phyloP scores from a whole-genome alignment of 2,113 vertebrate genomes.

The Nycticorax nycticorax region DNA sequence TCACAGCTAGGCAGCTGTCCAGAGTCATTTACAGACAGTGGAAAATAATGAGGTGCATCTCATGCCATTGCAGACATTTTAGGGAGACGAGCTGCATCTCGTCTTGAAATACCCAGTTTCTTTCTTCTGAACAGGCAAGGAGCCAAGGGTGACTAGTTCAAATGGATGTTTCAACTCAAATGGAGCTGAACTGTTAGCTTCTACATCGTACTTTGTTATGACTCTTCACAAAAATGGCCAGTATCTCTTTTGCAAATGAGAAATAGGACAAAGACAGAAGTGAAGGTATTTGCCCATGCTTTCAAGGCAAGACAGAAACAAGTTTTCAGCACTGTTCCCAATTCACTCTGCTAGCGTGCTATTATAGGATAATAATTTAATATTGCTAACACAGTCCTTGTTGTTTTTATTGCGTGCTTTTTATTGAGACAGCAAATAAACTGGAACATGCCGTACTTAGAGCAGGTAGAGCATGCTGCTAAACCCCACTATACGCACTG shows the following conservation, averaged over 20 bases:
- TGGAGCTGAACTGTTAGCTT: background rate
- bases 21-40: background rate
- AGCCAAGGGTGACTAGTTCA: background rate
- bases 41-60: background rate
- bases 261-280: background rate
- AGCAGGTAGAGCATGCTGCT: conserved; percentile 51
- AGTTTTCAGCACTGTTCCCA: background rate
- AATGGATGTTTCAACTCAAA: background rate
- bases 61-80: background rate
- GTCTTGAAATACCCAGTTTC: background rate
- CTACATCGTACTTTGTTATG: background rate
- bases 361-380: conserved; percentile 53
- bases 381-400: conserved; percentile 13
- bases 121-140: background rate
- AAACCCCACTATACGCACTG: conserved; percentile 20
- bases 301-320: background rate
- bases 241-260: background rate
- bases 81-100: background rate
- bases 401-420: conserved; percentile 36
- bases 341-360: background rate
- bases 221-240: background rate
- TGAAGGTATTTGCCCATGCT: background rate
- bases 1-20: background rate
- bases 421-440: conserved; percentile 60
- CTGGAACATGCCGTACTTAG: conserved; percentile 38